Evolutionary conservation across 2,113 vertebrate species (phyloP).

Genomic region (Mobula hypostoma): DNA sequence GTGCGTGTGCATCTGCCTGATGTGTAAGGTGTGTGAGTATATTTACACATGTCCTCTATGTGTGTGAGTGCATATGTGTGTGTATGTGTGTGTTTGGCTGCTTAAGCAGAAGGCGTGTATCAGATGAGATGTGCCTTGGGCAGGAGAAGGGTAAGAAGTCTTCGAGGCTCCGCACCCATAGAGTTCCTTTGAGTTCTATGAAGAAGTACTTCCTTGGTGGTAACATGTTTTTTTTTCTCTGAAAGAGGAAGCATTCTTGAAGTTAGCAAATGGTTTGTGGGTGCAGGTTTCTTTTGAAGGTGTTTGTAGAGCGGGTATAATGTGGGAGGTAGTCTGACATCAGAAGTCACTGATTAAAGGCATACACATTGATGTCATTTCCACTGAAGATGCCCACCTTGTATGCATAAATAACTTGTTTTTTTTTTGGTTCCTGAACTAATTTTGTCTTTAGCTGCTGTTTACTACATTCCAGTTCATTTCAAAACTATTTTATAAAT

Average conservation of each 20-base stretch:
- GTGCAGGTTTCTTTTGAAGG: not conserved
- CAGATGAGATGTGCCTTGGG: too few relatives aligned
- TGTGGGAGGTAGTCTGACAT: not conserved
- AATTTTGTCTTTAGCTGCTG: not conserved
- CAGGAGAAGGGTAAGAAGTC: too few relatives aligned
- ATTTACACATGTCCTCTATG: too few relatives aligned
- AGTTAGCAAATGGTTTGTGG: not conserved
- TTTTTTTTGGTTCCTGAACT: not conserved
- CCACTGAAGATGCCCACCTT: not conserved
- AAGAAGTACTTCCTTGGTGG: not conserved
- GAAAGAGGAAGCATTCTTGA: not conserved
- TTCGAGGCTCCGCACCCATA: not conserved
- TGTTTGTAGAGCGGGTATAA: not conserved
- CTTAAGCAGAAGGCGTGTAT: too few relatives aligned
- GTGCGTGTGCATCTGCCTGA: too few relatives aligned
- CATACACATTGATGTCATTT: not conserved
- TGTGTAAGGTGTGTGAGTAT: too few relatives aligned
- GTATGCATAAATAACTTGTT: not conserved
- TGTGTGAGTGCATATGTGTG: too few relatives aligned
- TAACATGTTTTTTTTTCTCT: not conserved
- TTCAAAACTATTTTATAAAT: not conserved
- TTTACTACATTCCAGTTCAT: not conserved
- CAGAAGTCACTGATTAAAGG: not conserved
- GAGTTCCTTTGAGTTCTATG: not conserved
- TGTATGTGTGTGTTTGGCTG: too few relatives aligned